Base-by-base conservation (phyloP, 2,888 invertebrate genomes). In the Meghimatium bilineatum region DNA sequence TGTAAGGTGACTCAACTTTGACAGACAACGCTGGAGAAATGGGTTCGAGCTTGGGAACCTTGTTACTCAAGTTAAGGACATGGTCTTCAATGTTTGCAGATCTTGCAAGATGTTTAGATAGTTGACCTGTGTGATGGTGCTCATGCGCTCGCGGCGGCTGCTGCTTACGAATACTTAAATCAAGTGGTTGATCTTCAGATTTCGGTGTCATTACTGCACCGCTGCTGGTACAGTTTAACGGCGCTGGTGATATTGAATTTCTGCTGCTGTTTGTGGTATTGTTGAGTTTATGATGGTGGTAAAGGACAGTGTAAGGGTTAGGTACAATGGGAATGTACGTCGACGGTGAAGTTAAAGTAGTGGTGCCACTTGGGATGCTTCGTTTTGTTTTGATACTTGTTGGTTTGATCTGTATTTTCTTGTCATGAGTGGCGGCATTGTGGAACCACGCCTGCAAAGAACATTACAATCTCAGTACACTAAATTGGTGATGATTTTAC, bases 371-470 rank as follows among this genome's bases (percentile, higher is more conserved):
- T 67, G 52, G 71, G 63, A 52, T 60, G 74, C 76, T 34, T 79
- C 78, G 66, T 67, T 75, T 38, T 80, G 20, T 74, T 52, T 49
- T 78, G 23, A 88, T 89, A 23, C 34, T 17, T 6, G 29, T 1
- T 29, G 71, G 44, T 72, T 29, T 83, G 44, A 63, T 66, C 98
- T 38, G 74, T 81, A 79, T 85, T 83, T 88, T 88, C 32, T 98
- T 95, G 94, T 98, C 98, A 90, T 95, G 91, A 12, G 94, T 94
- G 90, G 98, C 95, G 83, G 98, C 98, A 93, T 98, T 98, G 94
- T 98, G 98, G 94, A 98, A 98, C 98, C 98, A 98, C 86, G 98
- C 98, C 85, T 86, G 85, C 10, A 66, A n/a, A 32, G 44, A 44
- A 44, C 12, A 44, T 44, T n/a, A 44, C 44, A 44, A 44, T 5